These are phyloP conservation scores for Ips nitidus DNA, from an alignment of 1,140 invertebrate species.

Conservation along the genomic window DNA sequence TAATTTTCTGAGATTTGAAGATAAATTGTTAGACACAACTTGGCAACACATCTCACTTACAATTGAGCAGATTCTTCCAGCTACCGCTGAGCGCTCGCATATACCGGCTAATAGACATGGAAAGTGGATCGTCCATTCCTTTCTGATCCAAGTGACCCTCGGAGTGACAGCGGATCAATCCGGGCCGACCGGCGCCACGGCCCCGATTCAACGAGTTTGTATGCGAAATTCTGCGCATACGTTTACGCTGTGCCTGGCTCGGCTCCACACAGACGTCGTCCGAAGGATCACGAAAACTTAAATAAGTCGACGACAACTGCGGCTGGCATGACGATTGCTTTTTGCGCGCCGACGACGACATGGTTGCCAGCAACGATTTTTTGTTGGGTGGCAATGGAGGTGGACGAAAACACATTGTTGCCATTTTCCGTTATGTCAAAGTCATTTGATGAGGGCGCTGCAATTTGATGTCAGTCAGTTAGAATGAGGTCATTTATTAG, in stretches of 20 bases:
- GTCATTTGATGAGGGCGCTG: no score
- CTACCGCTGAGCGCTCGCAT: constrained; percentile 62
- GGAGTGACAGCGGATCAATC: constrained; percentile 47
- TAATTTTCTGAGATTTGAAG: no score
- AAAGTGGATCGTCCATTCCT: constrained; percentile 41
- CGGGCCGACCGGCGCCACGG: constrained; percentile 30
- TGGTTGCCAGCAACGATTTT: constrained; percentile 37
- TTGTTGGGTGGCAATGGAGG: constrained; percentile 51
- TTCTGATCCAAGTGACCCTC: constrained; percentile 49
- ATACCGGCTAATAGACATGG: constrained; percentile 60
- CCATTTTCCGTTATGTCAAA: constrained; percentile 39
- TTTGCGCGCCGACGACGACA: constrained; percentile 24
- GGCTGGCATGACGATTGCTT: constrained; percentile 14
- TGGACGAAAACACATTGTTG: constrained; percentile 52
- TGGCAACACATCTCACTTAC: constrained; percentile 54
- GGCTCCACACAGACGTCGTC: constrained; percentile 43
- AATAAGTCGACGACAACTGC: constrained; percentile 49
- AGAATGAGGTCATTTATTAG: no score
- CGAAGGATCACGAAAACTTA: constrained; percentile 50
- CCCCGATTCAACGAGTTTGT: constrained; percentile 45
- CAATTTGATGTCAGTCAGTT: no score
- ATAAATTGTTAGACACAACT: no score
- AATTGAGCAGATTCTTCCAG: constrained; percentile 66
- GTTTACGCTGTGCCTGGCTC: constrained; percentile 36
- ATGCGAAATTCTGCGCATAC: constrained; percentile 41